A percentile compares a stretch with the other conserved stretches of the same genome.
Evolutionary conservation across 2,797 vertebrate species (phyloP).

Genomic region (Pseudotriccus pelzelni): DNA sequence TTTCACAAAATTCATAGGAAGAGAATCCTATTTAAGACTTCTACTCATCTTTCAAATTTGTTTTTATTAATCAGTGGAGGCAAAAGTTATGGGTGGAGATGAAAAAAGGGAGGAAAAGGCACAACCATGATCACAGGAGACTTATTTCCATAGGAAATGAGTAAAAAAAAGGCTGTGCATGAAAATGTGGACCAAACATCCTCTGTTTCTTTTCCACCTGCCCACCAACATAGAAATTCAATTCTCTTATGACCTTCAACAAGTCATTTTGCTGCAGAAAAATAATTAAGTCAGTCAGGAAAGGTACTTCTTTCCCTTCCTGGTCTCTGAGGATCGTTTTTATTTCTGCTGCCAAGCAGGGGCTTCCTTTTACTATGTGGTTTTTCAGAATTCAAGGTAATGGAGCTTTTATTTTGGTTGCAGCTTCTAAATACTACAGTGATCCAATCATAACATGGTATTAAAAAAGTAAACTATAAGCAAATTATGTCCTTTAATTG

Average conservation of each 20-base stretch:
- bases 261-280: background rate
- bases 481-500: constrained; percentile 9
- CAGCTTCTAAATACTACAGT: background rate
- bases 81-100: background rate
- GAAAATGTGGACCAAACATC: background rate
- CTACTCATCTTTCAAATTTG: background rate
- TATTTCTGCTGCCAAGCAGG: background rate
- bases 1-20: background rate
- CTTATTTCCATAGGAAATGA: background rate
- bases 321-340: background rate
- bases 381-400: constrained; percentile 13
- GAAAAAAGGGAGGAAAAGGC: background rate
- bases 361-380: background rate
- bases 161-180: background rate
- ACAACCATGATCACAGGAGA: background rate
- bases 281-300: constrained; percentile 22
- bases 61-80: background rate
- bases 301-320: background rate
- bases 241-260: background rate
- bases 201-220: background rate
- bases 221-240: background rate
- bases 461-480: constrained; percentile 1
- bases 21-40: background rate
- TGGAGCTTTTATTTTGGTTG: background rate
- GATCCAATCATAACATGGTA: background rate